Conservation (phyloP, 2,113 vertebrate genomes). For the Tonatia bakeri region DNA sequence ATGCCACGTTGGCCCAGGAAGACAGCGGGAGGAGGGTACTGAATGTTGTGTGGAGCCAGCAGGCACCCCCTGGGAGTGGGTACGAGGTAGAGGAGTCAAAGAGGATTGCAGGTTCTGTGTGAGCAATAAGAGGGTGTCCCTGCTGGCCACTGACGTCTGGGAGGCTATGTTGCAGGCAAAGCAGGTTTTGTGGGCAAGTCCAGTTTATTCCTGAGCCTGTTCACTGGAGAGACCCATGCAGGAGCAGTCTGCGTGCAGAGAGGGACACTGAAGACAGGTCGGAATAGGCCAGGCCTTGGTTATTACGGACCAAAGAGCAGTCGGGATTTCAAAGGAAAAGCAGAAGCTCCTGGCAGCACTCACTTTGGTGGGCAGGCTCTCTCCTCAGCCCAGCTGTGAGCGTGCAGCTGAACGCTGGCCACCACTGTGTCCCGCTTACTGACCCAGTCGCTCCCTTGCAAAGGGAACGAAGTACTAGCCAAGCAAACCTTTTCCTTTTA, state of each 20-base stretch:
- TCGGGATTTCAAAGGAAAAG: neutral
- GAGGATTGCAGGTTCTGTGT: neutral
- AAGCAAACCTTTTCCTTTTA: neutral
- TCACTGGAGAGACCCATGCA: neutral
- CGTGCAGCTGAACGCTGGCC: neutral
- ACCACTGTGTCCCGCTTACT: rapidly evolving
- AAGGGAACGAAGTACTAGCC: neutral
- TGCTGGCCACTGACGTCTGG: neutral
- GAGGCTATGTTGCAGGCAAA: neutral
- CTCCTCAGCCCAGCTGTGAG: neutral
- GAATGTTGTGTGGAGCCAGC: neutral
- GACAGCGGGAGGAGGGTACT: neutral
- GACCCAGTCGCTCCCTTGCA: rapidly evolving
- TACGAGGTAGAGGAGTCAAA: too few species aligned
- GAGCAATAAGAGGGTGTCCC: neutral
- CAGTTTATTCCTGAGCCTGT: neutral
- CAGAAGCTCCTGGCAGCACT: neutral
- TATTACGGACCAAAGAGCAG: neutral
- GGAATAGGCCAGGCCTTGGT: neutral
- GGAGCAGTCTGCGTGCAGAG: neutral
- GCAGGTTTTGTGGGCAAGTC: neutral
- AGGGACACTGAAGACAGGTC: neutral
- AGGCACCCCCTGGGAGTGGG: neutral
- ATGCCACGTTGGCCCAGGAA: neutral
- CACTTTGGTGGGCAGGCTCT: rapidly evolving